A percentile compares a stretch with the other conserved stretches of the same genome.
Conservation (phyloP, 2,888 invertebrate genomes). For the Adela reaumurella region DNA sequence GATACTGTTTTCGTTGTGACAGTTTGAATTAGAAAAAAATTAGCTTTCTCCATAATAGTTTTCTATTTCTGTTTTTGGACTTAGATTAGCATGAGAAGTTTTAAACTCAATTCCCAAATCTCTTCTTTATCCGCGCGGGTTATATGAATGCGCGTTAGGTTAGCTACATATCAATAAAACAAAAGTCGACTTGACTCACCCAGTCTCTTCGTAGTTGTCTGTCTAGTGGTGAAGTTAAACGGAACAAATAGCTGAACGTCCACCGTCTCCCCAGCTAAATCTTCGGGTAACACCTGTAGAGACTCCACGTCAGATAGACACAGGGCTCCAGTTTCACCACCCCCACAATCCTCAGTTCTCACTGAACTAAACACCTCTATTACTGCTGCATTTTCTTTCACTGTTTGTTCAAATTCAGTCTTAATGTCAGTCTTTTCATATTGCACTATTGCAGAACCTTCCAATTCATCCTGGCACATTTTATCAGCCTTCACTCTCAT, state of each 20-base stretch:
- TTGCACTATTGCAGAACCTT: slow-evolving; percentile 51
- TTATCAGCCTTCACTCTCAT: slow-evolving; percentile 53
- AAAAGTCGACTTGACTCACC: slow-evolving; percentile 41
- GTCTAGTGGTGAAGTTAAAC: slow-evolving; percentile 59
- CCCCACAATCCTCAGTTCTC: slow-evolving; percentile 38
- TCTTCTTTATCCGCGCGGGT: too few species aligned
- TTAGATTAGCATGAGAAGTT: too few species aligned
- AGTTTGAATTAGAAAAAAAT: too few species aligned
- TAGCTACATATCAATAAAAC: too few species aligned
- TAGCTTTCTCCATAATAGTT: too few species aligned
- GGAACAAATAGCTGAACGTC: slow-evolving; percentile 64
- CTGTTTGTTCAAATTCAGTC: too few species aligned
- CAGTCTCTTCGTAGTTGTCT: slow-evolving; percentile 40
- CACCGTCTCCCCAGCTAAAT: slow-evolving; percentile 34
- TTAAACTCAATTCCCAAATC: too few species aligned
- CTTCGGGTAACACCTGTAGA: slow-evolving; percentile 45
- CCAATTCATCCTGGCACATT: slow-evolving; percentile 42
- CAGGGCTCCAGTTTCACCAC: slow-evolving; percentile 30
- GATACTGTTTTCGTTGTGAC: too few species aligned
- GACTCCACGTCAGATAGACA: slow-evolving; percentile 60
- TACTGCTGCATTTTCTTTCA: slow-evolving; percentile 28
- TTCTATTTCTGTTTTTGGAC: too few species aligned
- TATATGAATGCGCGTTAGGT: too few species aligned
- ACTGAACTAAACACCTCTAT: slow-evolving; percentile 36
- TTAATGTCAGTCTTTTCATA: slow-evolving; percentile 20